Evolutionary conservation across 30 jellyfish, hydroid and myxozoan genomes (phyloP).

Genomic region (Aurelia aurita): DNA sequence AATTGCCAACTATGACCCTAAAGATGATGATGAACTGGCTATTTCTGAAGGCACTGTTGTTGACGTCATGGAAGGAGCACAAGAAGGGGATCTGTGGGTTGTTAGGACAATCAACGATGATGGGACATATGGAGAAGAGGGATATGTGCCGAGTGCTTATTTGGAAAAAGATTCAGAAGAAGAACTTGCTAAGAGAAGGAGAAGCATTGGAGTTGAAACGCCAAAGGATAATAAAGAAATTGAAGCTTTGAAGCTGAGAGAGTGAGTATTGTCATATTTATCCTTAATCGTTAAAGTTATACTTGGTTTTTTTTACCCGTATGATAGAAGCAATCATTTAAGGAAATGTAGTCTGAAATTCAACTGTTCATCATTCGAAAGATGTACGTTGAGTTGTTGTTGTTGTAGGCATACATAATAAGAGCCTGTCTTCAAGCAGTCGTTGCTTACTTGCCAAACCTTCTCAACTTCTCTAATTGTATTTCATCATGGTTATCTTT

Average conservation of each 20-base stretch:
- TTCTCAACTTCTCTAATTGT: no score
- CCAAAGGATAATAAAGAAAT: slow-evolving; percentile 71
- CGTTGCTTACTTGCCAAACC: no score
- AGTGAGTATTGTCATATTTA: slow-evolving; percentile 47
- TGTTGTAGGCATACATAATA: no score
- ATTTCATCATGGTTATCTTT: not conserved
- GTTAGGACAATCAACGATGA: slow-evolving; percentile 82
- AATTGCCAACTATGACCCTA: slow-evolving; percentile 93
- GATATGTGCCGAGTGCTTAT: slow-evolving; percentile 90
- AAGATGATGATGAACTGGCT: slow-evolving; percentile 68
- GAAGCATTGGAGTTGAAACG: slow-evolving; percentile 53
- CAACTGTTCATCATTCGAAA: no score
- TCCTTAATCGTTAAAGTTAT: no score
- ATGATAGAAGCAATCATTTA: no score
- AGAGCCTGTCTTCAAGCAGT: no score
- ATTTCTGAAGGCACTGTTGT: slow-evolving; percentile 91
- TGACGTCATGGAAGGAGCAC: slow-evolving; percentile 82
- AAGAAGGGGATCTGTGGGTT: slow-evolving; percentile 86
- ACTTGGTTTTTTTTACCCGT: no score
- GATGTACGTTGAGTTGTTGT: no score
- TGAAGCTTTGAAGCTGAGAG: slow-evolving; percentile 76
- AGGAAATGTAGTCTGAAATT: no score
- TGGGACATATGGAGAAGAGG: slow-evolving; percentile 89
- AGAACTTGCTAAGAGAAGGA: slow-evolving; percentile 64
- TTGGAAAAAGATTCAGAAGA: slow-evolving; percentile 77